These are phyloP conservation scores for Pitangus sulphuratus DNA, from an alignment of 2,797 vertebrate species.

Conservation along the genomic window DNA sequence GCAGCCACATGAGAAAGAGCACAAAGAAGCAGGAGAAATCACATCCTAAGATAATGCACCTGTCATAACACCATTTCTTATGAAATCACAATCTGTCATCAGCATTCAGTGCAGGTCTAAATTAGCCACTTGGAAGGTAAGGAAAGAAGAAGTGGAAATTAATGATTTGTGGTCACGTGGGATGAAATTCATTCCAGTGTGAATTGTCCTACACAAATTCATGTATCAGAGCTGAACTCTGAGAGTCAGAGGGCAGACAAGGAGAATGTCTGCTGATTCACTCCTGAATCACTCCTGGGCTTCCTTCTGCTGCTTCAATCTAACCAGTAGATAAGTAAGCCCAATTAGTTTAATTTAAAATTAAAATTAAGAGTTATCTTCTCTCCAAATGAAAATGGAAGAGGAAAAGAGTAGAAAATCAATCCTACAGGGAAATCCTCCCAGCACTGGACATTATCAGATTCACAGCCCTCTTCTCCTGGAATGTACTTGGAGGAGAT, in stretches of 20 bases:
- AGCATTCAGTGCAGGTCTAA: not conserved
- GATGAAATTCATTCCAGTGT: not conserved
- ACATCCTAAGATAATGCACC: not conserved
- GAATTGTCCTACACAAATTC: not conserved
- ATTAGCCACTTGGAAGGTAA: not conserved
- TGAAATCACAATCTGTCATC: not conserved
- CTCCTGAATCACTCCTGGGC: not conserved
- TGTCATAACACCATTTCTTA: not conserved
- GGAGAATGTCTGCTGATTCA: not conserved
- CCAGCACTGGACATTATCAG: too few species aligned
- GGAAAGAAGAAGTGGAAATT: not conserved
- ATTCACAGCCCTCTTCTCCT: not conserved
- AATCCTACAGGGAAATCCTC: not conserved
- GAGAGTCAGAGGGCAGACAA: not conserved
- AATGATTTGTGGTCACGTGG: not conserved
- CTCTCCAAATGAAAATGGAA: not conserved
- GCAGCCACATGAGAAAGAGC: not conserved
- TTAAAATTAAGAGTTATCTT: not conserved
- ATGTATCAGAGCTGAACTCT: not conserved
- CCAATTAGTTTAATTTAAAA: not conserved
- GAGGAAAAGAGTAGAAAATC: not conserved
- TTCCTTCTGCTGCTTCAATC: not conserved
- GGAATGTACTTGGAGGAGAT: not conserved
- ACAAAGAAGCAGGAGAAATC: not conserved
- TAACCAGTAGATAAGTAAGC: not conserved